phyloP scores from a whole-genome alignment of 2,113 vertebrate species.

The Tinamus guttatus region DNA sequence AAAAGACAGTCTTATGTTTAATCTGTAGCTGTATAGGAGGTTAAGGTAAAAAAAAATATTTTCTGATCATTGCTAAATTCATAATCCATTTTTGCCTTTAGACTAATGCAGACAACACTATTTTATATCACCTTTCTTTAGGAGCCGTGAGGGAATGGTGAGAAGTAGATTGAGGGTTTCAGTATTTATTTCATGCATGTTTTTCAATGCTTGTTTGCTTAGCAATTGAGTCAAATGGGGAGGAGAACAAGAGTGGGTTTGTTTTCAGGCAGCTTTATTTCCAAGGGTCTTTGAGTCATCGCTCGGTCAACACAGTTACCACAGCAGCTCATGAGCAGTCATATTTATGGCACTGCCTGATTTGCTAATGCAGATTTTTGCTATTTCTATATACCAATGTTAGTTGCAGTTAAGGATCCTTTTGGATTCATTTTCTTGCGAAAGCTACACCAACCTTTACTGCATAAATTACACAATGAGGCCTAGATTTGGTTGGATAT shows the following conservation, averaged over 20 bases:
- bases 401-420: neutral
- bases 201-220: neutral
- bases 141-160: neutral
- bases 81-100: neutral
- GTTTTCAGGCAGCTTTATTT: neutral
- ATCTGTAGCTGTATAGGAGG: neutral
- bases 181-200: neutral
- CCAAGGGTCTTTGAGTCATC: neutral
- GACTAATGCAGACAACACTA: neutral
- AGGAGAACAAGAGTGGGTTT: neutral
- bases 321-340: neutral
- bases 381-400: neutral
- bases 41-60: neutral
- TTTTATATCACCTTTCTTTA: neutral
- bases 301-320: neutral
- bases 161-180: neutral
- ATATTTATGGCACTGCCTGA: neutral
- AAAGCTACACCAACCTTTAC: neutral
- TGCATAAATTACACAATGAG: rapidly evolving
- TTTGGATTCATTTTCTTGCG: neutral
- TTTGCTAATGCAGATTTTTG: neutral
- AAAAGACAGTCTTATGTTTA: neutral
- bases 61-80: neutral
- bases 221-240: neutral
- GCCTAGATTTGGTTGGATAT: neutral